These are phyloP conservation scores for Archaeoteleia sp. DNA, from an alignment of 2,888 invertebrate genomes.

Conservation along the genomic window DNA sequence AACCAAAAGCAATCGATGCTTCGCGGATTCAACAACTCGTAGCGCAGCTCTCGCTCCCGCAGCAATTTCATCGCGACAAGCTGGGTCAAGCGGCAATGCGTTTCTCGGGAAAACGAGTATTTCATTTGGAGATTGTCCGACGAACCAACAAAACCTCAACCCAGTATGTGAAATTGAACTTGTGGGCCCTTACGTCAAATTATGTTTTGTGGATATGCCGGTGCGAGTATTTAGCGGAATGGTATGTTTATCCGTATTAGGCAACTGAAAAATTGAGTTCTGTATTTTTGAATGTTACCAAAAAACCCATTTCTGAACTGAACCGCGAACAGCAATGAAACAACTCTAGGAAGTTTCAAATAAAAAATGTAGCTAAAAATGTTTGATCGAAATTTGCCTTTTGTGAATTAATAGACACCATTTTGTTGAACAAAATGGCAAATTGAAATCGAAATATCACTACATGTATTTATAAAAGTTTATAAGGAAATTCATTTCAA, in stretches of 20 bases:
- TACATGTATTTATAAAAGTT: too few relatives aligned
- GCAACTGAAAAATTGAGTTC: too few relatives aligned
- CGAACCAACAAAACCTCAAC: constrained; percentile 41
- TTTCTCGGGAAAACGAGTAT: constrained; percentile 44
- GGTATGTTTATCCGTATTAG: neutral
- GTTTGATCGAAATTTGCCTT: too few relatives aligned
- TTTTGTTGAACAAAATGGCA: too few relatives aligned
- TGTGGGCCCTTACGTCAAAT: constrained; percentile 33
- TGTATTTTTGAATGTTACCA: too few relatives aligned
- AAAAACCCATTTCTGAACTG: too few relatives aligned
- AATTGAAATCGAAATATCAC: too few relatives aligned
- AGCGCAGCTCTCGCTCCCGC: constrained; percentile 22
- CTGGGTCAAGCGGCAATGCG: constrained; percentile 47
- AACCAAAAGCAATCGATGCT: constrained; percentile 42
- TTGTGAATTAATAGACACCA: too few relatives aligned
- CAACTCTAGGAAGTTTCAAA: too few relatives aligned
- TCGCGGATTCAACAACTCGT: constrained; percentile 41
- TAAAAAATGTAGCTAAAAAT: too few relatives aligned
- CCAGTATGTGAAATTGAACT: constrained; percentile 39
- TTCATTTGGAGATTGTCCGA: constrained; percentile 44
- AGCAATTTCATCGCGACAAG: constrained; percentile 48
- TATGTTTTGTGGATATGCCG: constrained; percentile 24
- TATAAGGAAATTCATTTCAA: too few relatives aligned
- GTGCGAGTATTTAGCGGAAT: constrained; percentile 16
- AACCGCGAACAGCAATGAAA: too few relatives aligned